Evolutionary conservation across 2,888 invertebrate species (phyloP), one percentile per base, ranked within the genome.

Genomic region (Druceiella hillmani): DNA sequence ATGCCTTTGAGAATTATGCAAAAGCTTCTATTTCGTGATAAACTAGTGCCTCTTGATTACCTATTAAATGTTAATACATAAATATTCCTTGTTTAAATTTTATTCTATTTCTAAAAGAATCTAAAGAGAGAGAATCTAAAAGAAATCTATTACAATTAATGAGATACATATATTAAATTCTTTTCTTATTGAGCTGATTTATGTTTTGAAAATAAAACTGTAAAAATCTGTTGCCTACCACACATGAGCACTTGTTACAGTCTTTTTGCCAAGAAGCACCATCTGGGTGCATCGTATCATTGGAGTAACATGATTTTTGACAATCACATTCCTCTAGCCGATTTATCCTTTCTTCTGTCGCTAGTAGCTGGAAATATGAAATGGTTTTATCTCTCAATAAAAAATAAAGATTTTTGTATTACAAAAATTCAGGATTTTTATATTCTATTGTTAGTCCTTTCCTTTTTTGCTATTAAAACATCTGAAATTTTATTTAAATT

Each of bases 281-380:
- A 61, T 91, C 90, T 40, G 83, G 81, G 59, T 84, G 82, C 43
- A 83, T 77, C 38, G 85, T 83, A 48, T 83, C 87, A 65, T 89
- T 88, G 51, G 82, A 78, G 57, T 77, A 78, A 73, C 91, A 92
- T 47, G 88, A 86, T 69, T 86, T 87, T 69, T 84, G 84, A 68
- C 92, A 92, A 72, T 91, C 90, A 65, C 91, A 92, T 64, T 87
- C 83, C 67, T 91, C 89, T 57, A 90, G 75, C 57, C 79, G 78
- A 56, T 78, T 74, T 61, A 90, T 76, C 52, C 87, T 78, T 55
- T 79, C 78, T 66, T 91, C 89, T 50, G 87, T 81, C 58, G 79
- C 81, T 61, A 80, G 80, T 70, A 91, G 76, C 90, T 91, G 74
- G 50, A 67, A 64, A 56, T n/a, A n/a, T n/a, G n/a, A n/a, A n/a